Conservation (phyloP, 1,140 invertebrate genomes). For the Pseudomyrmex flavicornis region DNA sequence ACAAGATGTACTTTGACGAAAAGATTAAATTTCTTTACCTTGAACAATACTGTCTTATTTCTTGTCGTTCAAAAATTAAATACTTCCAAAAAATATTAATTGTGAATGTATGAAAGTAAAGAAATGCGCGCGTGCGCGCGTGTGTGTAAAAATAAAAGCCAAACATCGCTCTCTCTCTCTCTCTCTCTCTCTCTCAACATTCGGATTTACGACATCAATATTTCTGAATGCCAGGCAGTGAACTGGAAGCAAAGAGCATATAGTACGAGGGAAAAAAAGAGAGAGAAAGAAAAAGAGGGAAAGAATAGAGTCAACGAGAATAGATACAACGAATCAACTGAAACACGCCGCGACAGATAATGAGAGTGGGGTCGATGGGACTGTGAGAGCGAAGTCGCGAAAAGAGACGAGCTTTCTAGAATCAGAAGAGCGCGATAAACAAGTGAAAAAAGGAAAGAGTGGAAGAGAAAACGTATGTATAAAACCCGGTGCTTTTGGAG, state of each 20-base stretch:
- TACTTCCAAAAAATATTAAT: not conserved
- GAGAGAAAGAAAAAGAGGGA: not conserved
- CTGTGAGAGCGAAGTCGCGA: not conserved
- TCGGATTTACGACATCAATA: not conserved
- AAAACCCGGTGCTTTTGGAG: slow-evolving; percentile 55
- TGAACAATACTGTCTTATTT: no score
- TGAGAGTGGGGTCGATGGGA: slow-evolving; percentile 16
- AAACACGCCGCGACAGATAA: slow-evolving; percentile 47
- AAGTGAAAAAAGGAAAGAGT: slow-evolving; percentile 2
- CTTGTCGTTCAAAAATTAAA: not conserved
- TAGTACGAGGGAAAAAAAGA: not conserved
- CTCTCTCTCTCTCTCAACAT: not conserved
- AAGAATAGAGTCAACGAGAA: not conserved
- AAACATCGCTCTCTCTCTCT: not conserved
- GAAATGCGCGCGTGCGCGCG: not conserved
- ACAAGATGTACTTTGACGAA: not conserved
- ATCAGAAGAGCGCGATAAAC: slow-evolving; percentile 7
- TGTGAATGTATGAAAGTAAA: not conserved
- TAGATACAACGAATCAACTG: slow-evolving; percentile 38
- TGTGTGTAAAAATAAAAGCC: slow-evolving; percentile 11
- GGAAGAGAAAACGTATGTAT: not conserved
- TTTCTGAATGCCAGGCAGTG: not conserved
- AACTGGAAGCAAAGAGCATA: no score
- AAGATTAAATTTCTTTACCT: not conserved
- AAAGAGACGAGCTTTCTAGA: slow-evolving; percentile 48